Percentiles rank a stretch among this genome's conserved stretches.
Conservation (phyloP, 2,888 invertebrate species). For the Drosophila paracracens region DNA sequence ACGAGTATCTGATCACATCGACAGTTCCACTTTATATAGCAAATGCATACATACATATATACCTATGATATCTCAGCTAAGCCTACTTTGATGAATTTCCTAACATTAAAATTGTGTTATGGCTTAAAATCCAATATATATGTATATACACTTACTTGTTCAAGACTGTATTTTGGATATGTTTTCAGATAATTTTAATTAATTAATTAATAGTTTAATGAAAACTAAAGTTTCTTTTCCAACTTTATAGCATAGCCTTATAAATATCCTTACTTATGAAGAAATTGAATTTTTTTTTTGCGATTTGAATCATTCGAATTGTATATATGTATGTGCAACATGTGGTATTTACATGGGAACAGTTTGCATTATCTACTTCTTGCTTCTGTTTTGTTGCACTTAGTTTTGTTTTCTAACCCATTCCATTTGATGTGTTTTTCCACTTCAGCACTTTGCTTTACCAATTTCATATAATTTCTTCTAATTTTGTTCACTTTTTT, state of each 20-base stretch:
- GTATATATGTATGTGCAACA: not conserved
- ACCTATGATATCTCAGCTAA: not conserved
- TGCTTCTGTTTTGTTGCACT: conserved; percentile 29
- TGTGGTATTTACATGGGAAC: not conserved
- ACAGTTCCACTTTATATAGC: conserved; percentile 3
- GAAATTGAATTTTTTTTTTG: too few species aligned
- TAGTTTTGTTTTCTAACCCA: conserved; percentile 23
- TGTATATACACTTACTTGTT: not conserved
- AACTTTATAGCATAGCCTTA: too few species aligned
- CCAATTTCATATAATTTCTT: conserved; percentile 11
- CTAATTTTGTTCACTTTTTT: conserved; percentile 3
- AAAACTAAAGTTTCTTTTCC: too few species aligned
- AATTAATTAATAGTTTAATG: too few species aligned
- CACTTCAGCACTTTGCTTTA: conserved; percentile 32
- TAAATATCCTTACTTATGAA: too few species aligned
- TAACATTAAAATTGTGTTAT: not conserved
- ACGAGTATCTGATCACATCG: conserved; percentile 8
- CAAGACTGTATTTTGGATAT: too few species aligned
- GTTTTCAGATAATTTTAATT: too few species aligned
- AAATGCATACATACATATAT: not conserved
- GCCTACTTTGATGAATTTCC: not conserved
- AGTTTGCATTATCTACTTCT: not conserved
- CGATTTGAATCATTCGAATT: not conserved
- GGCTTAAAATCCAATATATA: not conserved
- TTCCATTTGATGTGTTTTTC: conserved; percentile 38